These are phyloP conservation scores for Chamaea fasciata DNA, from an alignment of 2,113 vertebrate species.

Conservation along the genomic window DNA sequence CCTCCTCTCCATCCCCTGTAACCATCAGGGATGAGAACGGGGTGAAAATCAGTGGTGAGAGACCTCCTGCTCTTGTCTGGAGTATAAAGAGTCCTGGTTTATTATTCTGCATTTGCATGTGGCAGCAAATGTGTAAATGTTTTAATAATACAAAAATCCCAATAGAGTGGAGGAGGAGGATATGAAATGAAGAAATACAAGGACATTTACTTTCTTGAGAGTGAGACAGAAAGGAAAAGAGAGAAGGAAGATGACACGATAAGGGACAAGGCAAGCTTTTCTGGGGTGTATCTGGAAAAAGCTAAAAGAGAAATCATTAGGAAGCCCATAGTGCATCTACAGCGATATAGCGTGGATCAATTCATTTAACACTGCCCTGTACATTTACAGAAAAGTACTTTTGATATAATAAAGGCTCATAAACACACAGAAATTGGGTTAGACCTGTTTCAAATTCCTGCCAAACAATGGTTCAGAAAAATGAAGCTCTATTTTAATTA, in stretches of 20 bases:
- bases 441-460: conserved; percentile 91
- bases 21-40: neutral
- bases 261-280: conserved; percentile 55
- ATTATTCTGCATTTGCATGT: conserved; percentile 41
- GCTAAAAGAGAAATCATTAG: conserved; percentile 81
- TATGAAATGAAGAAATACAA: conserved; percentile 50
- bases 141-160: conserved; percentile 63
- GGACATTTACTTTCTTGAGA: conserved; percentile 49
- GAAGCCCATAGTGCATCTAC: conserved; percentile 78
- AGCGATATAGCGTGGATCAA: conserved; percentile 89
- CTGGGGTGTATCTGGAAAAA: conserved; percentile 63
- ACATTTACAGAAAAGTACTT: conserved; percentile 96
- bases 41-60: conserved; percentile 39
- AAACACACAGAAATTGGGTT: conserved; percentile 98
- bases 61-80: conserved; percentile 17
- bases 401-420: conserved; percentile 98
- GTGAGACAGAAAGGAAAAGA: conserved; percentile 1
- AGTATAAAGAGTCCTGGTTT: conserved; percentile 29
- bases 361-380: conserved; percentile 97
- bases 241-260: conserved; percentile 32
- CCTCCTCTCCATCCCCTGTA: neutral
- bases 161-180: conserved; percentile 22
- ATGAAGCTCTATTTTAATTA: conserved; percentile 99
- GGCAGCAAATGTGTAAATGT: conserved; percentile 54
- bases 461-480: conserved; percentile 94